Conservation (phyloP, 2,797 vertebrate species). For the Ctenochaetus hawaiiensis region DNA sequence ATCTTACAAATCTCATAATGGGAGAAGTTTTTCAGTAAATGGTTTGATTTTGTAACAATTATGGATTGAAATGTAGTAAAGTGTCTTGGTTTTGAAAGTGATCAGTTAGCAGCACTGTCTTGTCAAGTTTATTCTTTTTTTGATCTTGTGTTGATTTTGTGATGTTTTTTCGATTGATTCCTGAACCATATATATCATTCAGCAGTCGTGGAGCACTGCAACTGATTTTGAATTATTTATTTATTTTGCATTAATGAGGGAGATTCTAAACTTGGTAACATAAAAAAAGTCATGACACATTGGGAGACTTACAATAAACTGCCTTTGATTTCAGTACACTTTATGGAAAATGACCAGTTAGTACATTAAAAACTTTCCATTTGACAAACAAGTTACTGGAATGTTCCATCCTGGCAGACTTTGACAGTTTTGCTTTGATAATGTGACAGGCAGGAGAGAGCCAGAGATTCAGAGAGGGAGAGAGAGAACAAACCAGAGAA, state of each 20-base stretch:
- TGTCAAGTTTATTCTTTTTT: too few relatives aligned
- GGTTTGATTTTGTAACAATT: too few relatives aligned
- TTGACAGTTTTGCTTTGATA: conserved; percentile 30
- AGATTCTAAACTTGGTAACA: background rate
- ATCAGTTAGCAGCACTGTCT: too few relatives aligned
- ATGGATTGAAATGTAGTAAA: too few relatives aligned
- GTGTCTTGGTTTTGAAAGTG: too few relatives aligned
- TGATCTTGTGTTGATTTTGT: too few relatives aligned
- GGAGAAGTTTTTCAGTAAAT: background rate
- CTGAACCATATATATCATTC: background rate
- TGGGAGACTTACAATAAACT: background rate
- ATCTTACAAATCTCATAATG: background rate
- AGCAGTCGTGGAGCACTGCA: too few relatives aligned
- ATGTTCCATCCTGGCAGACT: conserved; percentile 12
- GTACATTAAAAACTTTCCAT: conserved; percentile 10
- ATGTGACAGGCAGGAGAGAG: conserved; percentile 28
- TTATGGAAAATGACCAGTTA: conserved; percentile 1
- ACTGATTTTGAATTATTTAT: background rate
- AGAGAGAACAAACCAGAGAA: background rate
- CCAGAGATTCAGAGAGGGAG: background rate
- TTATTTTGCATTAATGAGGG: background rate
- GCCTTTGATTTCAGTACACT: background rate
- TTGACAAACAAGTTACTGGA: conserved; percentile 27
- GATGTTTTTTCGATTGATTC: too few relatives aligned
- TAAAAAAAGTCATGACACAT: background rate